Evolutionary conservation across 30 jellyfish, hydroid and myxozoan species (phyloP), one percentile per base, ranked within the genome.

Genomic region (Cassiopea xamachana): DNA sequence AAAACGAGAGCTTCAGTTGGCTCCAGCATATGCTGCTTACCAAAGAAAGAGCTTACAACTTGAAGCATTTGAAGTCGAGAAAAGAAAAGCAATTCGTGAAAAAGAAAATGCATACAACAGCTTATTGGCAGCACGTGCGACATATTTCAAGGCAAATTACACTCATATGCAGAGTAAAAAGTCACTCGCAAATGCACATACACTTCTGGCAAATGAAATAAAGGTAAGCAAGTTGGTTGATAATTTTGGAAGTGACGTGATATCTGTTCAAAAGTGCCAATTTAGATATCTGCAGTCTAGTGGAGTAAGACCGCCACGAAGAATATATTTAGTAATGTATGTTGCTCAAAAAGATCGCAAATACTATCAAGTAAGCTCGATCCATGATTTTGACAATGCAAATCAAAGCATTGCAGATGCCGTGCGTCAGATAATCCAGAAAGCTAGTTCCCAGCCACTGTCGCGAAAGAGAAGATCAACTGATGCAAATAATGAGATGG

Each of bases 331-430:
- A 75, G 62, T 47, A n/a, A 71, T 78, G 73, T 89, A 60, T 55
- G 89, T 80, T 10, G 58, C 13, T 51, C 59, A 68, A 47, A 80
- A 75, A 46, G 84, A 68, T 16, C 77, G 86, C 12, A 62, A 47
- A 55, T 48, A 50, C 17, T 46, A 27, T 46, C 74, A 14, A 46
- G 79, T 81, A 1, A 69, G 79, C 16, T 44, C 92, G 1, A 1
- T 91, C 13, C 12, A 75, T 69, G 84, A 77, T 62, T 79, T 85
- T 45, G 67, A 39, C 6, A 73, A 86, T 48, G 58, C 18, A 47
- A 74, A 80, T 79, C 89, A 17, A 5, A 84, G 91, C 78, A 71
- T 69, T 39, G 88, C 73, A 1, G 94, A 84, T 6, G 87, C 88
- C 1, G 85, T 85, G 8, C 48, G 75, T 12, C 58, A 83, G 10